Evolutionary conservation across 2,797 vertebrate species (phyloP), one percentile per base, ranked within the genome.

Genomic region (Gastrophryne carolinensis): DNA sequence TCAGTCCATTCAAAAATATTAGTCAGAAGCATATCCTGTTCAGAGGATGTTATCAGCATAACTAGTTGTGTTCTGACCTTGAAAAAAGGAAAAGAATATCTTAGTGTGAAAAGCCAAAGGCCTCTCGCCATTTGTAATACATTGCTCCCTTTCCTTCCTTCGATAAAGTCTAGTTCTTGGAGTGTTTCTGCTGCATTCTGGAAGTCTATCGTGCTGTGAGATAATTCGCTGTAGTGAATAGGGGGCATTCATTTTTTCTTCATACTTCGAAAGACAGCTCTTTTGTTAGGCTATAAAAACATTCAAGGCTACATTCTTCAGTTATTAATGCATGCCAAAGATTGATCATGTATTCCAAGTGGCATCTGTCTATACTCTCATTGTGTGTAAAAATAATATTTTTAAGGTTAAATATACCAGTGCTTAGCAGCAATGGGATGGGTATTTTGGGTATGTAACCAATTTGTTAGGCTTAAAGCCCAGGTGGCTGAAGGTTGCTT

Each of bases 111-210:
- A 35, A n/a, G 26, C 21, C 23, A 67, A 7, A 37, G 13, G 7
- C 10, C n/a, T 15, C 12, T 39, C 29, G 7, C 17, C 21, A 7
- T 19, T 47, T 2, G 17, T 47, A 19, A 47, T 8, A 44, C 3
- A 35, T 13, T 32, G 19, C 24, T 32, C 13, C 32, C 44, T 68
- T 41, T 68, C 73, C 63, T 68, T 75, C 54, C 54, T 26, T 21
- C 10, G 50, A 66, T 73, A 73, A 23, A 6, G 34, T 65, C 44
- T 66, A 19, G 47, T n/a, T n/a, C 47, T 65, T 29, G 37, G 15
- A 17, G 19, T 57, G 1, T n/a, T 49, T 56, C 19, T 26, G 19
- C 11, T 41, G 9, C 24, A 23, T 21, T 8, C 26, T 71, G 66
- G 57, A 49, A 7, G 4, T 64, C 49, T 34, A 56, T 39, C 49